Base-by-base conservation (phyloP, 1,140 invertebrate species). In the Ostrea denselamellosa region DNA sequence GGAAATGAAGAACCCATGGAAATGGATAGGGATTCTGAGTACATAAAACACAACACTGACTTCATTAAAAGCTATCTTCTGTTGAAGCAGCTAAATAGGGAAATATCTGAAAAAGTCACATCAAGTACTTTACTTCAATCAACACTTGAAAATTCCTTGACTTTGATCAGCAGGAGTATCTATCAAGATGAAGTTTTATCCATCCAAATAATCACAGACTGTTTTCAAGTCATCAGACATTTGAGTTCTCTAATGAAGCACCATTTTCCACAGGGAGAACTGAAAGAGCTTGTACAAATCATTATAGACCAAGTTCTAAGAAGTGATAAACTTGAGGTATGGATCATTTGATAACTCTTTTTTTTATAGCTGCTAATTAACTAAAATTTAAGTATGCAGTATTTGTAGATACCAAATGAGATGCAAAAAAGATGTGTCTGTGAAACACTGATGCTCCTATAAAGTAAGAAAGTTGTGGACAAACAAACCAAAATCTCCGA, bases 1-100 rank as follows among this genome's bases (percentile, higher is more conserved):
- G 22, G 28, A 34, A 77, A 34, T 77, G 68, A 77, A 25, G 68
- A 77, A 77, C 25, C 68, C 34, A 77, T 77, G 68, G 25, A 77
- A 17, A 25, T 77, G 12, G 68, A 77, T 77, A 8, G 25, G 28
- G 10, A 34, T 77, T 22, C 25, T 34, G 28, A 77, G 25, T 25
- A 77, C 9, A 34, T 77, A 77, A 77, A 34, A 25, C 68, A 77
- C 22, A 77, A 77, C 68, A 77, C 68, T 2, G 68, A 77, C 12
- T 77, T 77, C 9, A 28, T 77, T 17, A 77, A 28, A 77, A 77
- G 68, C 14, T 77, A 28, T 25, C 68, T 77, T 25, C 25, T 77
- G 68, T 44, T 77, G 68, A 77, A 44, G 68, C 68, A 77, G 14
- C 25, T 34, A 2, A 77, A 77, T 10, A 77, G 68, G 28, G 68